A percentile compares a stretch with the other conserved stretches of the same genome.
phyloP scores from a whole-genome alignment of 2,888 invertebrate species.

The Boloria selene region DNA sequence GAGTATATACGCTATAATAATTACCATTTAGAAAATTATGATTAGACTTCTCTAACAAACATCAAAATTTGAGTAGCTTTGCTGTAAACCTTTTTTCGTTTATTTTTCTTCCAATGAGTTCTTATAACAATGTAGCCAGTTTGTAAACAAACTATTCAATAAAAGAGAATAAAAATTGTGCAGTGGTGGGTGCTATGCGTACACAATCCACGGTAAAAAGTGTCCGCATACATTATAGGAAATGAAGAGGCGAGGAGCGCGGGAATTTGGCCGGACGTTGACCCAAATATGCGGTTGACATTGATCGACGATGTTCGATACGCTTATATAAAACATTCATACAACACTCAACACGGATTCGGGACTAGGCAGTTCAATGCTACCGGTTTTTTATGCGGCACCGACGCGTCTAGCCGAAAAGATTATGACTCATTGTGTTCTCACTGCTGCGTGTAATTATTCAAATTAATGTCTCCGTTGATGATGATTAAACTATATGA shows the following conservation, averaged over 20 bases:
- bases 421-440: constrained; percentile 50
- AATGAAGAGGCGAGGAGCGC: constrained; percentile 66
- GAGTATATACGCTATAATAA: neutral
- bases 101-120: neutral
- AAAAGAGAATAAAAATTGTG: constrained; percentile 8
- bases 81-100: constrained; percentile 7
- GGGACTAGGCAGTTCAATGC: constrained; percentile 71
- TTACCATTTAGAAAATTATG: neutral
- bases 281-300: constrained; percentile 81
- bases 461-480: constrained; percentile 21
- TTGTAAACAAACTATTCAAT: constrained; percentile 15
- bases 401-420: constrained; percentile 55
- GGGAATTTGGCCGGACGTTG: constrained; percentile 77
- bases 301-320: constrained; percentile 78
- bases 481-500: constrained; percentile 22
- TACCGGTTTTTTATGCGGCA: constrained; percentile 61
- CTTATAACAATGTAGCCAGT: neutral
- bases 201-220: constrained; percentile 47
- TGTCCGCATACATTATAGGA: constrained; percentile 50
- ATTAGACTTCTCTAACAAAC: neutral
- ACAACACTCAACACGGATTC: constrained; percentile 55
- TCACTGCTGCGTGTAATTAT: constrained; percentile 31
- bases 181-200: neutral
- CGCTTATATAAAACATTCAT: constrained; percentile 68
- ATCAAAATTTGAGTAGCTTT: constrained; percentile 7